A percentile compares a stretch with the other conserved stretches of the same genome.
Evolutionary conservation across 2,797 vertebrate species (phyloP).

Genomic region (Sylvia borin): DNA sequence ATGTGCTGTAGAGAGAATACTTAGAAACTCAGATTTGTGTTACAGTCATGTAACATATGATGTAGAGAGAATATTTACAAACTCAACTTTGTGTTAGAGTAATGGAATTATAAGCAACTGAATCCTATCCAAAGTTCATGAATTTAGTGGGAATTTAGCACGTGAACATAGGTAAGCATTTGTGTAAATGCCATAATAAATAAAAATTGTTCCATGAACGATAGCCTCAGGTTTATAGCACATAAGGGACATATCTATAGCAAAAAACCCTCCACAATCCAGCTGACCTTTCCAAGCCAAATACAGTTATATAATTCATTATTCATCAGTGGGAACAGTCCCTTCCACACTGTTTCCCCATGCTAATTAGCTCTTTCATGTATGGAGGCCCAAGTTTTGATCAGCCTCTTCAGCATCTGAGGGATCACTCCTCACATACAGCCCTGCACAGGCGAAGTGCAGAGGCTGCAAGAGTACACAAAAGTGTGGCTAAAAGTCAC

Average conservation of each 20-base stretch:
- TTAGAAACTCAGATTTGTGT: not conserved
- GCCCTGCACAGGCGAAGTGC: too few relatives aligned
- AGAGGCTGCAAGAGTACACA: not conserved
- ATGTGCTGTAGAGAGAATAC: not conserved
- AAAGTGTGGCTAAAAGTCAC: not conserved
- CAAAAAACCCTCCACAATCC: not conserved
- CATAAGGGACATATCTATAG: rapidly evolving
- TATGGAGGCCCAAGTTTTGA: not conserved
- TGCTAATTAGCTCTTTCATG: not conserved
- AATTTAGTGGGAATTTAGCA: not conserved
- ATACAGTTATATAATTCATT: not conserved
- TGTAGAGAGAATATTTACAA: not conserved
- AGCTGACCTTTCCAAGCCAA: not conserved
- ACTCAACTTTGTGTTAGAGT: not conserved
- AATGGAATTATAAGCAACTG: not conserved
- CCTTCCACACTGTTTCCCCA: not conserved
- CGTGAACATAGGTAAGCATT: not conserved
- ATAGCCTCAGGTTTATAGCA: not conserved
- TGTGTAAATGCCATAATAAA: not conserved
- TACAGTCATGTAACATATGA: not conserved
- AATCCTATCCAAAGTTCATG: not conserved
- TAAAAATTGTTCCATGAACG: not conserved
- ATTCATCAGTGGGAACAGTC: not conserved
- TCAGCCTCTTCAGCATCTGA: not conserved
- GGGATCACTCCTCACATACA: not conserved